These are phyloP conservation scores for Capitella teleta DNA, from an alignment of 1,140 invertebrate species.

Conservation along the genomic window DNA sequence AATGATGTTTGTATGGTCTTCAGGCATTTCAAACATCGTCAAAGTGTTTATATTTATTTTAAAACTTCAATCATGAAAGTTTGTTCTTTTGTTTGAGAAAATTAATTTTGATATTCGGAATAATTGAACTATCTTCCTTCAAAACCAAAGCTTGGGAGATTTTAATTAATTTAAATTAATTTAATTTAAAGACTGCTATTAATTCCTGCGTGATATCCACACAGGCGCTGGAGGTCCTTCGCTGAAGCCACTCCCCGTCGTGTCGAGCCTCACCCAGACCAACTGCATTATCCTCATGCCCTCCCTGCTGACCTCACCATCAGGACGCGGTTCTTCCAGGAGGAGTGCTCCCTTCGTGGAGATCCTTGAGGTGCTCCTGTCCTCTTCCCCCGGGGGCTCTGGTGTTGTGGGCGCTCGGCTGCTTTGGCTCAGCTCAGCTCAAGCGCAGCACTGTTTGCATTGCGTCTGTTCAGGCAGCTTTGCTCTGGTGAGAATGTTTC, in stretches of 20 bases:
- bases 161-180: no score
- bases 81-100: no score
- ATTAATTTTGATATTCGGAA: no score
- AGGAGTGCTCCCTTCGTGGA: conserved; percentile 16
- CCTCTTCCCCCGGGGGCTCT: background rate
- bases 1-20: no score
- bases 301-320: conserved; percentile 12
- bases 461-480: conserved; percentile 21
- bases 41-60: no score
- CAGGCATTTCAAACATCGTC: no score
- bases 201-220: no score
- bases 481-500: conserved; percentile 19
- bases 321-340: background rate
- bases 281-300: conserved; percentile 25
- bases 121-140: no score
- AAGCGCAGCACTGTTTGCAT: conserved; percentile 23
- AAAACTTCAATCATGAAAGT: no score
- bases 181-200: no score
- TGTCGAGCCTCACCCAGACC: conserved; percentile 19
- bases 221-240: background rate
- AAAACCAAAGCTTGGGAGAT: no score
- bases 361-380: conserved; percentile 16
- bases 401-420: conserved; percentile 17
- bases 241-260: background rate
- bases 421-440: conserved; percentile 23